phyloP scores from a whole-genome alignment of 2,113 vertebrate genomes.

The Poeciliopsis occidentalis region DNA sequence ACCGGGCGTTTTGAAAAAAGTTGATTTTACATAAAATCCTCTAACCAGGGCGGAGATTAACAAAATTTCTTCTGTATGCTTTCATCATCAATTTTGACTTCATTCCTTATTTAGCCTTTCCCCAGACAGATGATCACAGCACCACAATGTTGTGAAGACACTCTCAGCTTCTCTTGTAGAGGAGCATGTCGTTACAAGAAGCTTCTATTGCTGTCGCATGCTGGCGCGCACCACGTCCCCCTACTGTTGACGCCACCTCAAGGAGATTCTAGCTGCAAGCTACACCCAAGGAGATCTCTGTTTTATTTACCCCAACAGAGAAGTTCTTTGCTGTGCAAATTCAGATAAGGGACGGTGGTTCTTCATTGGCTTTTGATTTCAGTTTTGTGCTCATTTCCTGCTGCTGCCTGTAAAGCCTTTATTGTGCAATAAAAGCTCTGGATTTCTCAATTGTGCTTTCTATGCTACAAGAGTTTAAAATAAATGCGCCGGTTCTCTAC shows the following conservation, averaged over 20 bases:
- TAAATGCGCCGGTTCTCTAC: too few relatives aligned
- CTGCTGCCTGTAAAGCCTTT: slow-evolving; percentile 22
- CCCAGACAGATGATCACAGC: not conserved
- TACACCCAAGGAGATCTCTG: not conserved
- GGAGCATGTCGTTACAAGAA: not conserved
- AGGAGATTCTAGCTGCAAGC: not conserved
- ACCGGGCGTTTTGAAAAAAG: too few relatives aligned
- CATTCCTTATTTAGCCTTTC: not conserved
- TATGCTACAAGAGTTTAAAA: too few relatives aligned
- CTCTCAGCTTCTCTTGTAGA: not conserved
- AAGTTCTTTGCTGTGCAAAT: slow-evolving; percentile 31
- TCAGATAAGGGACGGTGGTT: slow-evolving; percentile 28
- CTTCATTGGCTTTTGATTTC: slow-evolving; percentile 25
- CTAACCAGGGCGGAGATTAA: not conserved
- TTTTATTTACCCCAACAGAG: slow-evolving; percentile 30
- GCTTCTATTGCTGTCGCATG: not conserved
- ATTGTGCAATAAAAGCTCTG: slow-evolving; percentile 2
- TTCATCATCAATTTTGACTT: not conserved
- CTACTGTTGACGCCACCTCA: slow-evolving; percentile 7
- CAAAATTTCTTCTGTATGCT: not conserved
- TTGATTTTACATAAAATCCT: too few relatives aligned
- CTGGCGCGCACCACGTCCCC: not conserved
- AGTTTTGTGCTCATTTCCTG: slow-evolving; percentile 34
- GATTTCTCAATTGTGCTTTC: slow-evolving; percentile 1
- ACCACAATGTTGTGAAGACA: too few relatives aligned